Evolutionary conservation across 2,888 invertebrate species (phyloP).

Genomic region (Micropterix aruncella): DNA sequence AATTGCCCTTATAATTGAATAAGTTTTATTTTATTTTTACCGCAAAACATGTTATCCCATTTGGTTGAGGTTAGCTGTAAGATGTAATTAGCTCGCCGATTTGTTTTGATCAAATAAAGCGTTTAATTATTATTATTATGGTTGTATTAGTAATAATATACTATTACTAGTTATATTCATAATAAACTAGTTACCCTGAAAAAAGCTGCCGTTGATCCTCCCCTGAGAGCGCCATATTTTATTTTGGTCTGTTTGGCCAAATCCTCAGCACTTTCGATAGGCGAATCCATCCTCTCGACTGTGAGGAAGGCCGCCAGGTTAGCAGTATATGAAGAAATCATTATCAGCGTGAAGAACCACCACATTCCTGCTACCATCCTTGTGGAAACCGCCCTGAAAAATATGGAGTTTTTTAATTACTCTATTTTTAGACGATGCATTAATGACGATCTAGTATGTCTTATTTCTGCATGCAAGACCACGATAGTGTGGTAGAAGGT

Average conservation of each 20-base stretch:
- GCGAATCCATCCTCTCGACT: conserved; percentile 84
- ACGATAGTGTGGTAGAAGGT: no score
- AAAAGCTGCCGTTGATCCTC: conserved; percentile 89
- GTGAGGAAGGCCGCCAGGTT: conserved; percentile 91
- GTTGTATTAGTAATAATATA: no score
- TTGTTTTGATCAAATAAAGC: no score
- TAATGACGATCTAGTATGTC: conserved; percentile 1
- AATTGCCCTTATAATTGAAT: no score
- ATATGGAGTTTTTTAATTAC: no score
- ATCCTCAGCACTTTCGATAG: conserved; percentile 92
- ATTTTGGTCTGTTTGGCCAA: conserved; percentile 93
- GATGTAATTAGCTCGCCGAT: no score
- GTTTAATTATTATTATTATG: no score
- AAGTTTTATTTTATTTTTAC: no score
- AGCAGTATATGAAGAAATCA: conserved; percentile 94
- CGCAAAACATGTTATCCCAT: no score
- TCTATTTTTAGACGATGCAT: no score
- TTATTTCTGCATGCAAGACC: background rate
- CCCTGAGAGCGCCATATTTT: conserved; percentile 87
- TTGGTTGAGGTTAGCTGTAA: no score
- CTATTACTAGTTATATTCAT: no score
- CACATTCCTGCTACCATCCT: conserved; percentile 85
- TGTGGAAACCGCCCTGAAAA: conserved; percentile 69
- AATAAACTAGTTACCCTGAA: conserved; percentile 78
- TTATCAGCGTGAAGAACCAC: conserved; percentile 93